Conservation (phyloP, 2,113 vertebrate genomes). For the Oryzias curvinotus region DNA sequence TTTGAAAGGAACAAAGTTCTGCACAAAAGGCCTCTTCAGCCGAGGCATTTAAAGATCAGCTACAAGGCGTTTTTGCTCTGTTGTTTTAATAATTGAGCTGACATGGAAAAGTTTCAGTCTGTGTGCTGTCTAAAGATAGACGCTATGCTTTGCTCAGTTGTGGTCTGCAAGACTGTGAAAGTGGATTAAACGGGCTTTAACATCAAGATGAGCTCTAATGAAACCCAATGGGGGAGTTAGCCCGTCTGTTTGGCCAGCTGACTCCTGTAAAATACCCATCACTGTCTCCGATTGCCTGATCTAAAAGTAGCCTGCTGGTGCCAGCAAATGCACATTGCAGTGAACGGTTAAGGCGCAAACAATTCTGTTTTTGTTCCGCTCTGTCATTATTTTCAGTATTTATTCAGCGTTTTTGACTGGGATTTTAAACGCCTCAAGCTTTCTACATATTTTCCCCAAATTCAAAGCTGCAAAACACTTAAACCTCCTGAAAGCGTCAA, state of each 20-base stretch:
- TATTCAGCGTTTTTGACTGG: too few relatives aligned
- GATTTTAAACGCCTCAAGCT: too few relatives aligned
- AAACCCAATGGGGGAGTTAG: slow-evolving; percentile 72
- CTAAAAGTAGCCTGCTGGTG: slow-evolving; percentile 58
- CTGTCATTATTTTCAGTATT: slow-evolving; percentile 5
- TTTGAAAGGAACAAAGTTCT: not conserved
- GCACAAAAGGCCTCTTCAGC: slow-evolving; percentile 1
- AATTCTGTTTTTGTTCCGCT: slow-evolving; percentile 16
- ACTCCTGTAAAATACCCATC: slow-evolving; percentile 67
- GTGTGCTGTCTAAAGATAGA: slow-evolving; percentile 67
- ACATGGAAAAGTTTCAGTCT: slow-evolving; percentile 48
- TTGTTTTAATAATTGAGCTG: slow-evolving; percentile 57
- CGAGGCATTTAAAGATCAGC: slow-evolving; percentile 28
- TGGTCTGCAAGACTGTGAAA: slow-evolving; percentile 67
- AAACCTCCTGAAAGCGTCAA: too few relatives aligned
- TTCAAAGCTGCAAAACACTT: too few relatives aligned
- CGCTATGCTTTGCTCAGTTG: slow-evolving; percentile 39
- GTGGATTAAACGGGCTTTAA: slow-evolving; percentile 74
- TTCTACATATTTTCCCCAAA: too few relatives aligned
- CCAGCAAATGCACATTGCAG: slow-evolving; percentile 20
- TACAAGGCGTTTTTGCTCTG: slow-evolving; percentile 23
- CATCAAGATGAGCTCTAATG: slow-evolving; percentile 73
- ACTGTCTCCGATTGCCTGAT: slow-evolving; percentile 58
- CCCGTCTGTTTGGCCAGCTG: slow-evolving; percentile 75
- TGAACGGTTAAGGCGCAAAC: slow-evolving; percentile 18